Conservation (phyloP, 2,113 vertebrate genomes). For the Hepsetus odoe region DNA sequence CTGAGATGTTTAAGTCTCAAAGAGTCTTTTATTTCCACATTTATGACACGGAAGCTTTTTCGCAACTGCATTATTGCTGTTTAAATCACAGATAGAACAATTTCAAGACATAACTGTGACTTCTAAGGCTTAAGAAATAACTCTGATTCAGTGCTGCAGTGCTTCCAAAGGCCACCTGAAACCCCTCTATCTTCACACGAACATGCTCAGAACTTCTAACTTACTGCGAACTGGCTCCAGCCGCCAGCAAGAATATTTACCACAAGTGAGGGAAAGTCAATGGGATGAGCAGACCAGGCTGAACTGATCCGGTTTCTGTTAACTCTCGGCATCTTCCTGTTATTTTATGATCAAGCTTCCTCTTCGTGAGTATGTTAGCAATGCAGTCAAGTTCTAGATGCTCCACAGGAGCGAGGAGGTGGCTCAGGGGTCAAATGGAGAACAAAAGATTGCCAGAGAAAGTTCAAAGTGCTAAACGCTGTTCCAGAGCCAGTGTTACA, state of each 20-base stretch:
- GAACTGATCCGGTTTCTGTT: no score
- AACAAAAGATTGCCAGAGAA: conserved; percentile 21
- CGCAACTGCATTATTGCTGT: no score
- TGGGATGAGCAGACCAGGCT: not conserved
- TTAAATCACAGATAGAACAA: not conserved
- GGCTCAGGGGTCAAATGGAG: not conserved
- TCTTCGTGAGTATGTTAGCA: not conserved
- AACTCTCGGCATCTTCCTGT: not conserved
- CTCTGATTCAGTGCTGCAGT: no score
- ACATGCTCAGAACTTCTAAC: not conserved
- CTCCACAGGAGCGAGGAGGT: not conserved
- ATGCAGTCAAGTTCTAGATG: not conserved
- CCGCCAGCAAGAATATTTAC: not conserved
- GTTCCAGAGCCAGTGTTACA: not conserved
- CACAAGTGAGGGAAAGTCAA: not conserved
- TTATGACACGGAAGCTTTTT: no score
- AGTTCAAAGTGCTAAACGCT: not conserved
- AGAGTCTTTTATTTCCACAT: no score
- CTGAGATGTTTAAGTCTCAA: no score
- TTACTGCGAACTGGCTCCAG: not conserved
- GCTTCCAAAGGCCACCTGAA: not conserved
- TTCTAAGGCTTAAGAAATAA: not conserved
- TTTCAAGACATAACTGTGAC: not conserved
- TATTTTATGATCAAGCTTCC: not conserved
- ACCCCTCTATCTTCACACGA: not conserved